Evolutionary conservation across 1,140 invertebrate genomes (phyloP).

Genomic region (Amyelois transitella): DNA sequence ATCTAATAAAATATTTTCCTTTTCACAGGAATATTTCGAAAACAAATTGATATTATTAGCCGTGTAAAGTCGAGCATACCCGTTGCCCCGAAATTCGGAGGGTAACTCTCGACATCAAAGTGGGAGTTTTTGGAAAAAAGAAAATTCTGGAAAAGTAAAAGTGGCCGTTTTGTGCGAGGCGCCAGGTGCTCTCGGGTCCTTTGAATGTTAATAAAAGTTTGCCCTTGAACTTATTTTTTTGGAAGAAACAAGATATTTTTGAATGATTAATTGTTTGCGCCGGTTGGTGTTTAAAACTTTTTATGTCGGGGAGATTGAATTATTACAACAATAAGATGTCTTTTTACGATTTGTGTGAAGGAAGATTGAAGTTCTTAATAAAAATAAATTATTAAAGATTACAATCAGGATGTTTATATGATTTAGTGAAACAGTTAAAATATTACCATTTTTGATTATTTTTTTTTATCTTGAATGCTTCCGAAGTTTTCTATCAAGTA

Average conservation of each 20-base stretch:
- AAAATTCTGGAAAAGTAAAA: conserved; percentile 34
- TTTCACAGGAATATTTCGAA: background rate
- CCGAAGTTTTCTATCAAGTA: too few species aligned
- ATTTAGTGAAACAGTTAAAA: too few species aligned
- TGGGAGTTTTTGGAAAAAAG: conserved; percentile 36
- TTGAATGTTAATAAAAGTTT: conserved; percentile 10
- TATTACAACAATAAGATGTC: too few species aligned
- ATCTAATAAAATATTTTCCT: background rate
- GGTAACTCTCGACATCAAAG: conserved; percentile 56
- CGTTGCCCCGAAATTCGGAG: conserved; percentile 42
- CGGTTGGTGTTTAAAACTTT: too few species aligned
- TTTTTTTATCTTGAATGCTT: too few species aligned
- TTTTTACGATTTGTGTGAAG: too few species aligned
- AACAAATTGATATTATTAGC: background rate
- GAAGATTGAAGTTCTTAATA: too few species aligned
- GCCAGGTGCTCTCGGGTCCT: conserved; percentile 12
- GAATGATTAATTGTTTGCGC: too few species aligned
- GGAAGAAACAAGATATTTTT: background rate
- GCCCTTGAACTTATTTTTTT: conserved; percentile 11
- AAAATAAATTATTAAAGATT: too few species aligned
- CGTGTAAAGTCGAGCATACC: background rate
- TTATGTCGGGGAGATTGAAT: too few species aligned
- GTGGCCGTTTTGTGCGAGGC: conserved; percentile 16
- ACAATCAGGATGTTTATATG: too few species aligned
- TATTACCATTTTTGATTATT: too few species aligned